Conservation (phyloP, 2,888 invertebrate species). For the Coenonympha arcania region DNA sequence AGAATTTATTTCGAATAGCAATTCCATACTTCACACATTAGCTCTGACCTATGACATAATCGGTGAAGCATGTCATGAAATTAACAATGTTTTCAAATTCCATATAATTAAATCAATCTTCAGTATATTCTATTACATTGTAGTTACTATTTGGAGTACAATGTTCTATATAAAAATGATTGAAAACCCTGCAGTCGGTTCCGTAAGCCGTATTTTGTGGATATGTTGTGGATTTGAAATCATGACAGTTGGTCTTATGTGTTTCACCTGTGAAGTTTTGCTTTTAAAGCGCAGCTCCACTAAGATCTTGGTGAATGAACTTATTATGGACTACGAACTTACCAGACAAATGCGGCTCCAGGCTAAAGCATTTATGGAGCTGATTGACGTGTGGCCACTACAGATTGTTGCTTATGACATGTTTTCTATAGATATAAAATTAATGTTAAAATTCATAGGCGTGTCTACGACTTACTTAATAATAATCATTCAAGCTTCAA, state of each 20-base stretch:
- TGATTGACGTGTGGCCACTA: constrained; percentile 49
- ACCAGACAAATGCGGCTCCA: constrained; percentile 46
- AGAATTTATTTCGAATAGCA: constrained; percentile 27
- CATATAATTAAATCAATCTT: constrained; percentile 50
- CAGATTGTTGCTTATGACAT: constrained; percentile 42
- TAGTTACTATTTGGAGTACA: constrained; percentile 48
- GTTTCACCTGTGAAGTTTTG: constrained; percentile 43
- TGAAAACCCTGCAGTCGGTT: constrained; percentile 28
- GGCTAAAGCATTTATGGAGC: constrained; percentile 54
- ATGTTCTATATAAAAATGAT: constrained; percentile 38
- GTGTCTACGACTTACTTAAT: constrained; percentile 57
- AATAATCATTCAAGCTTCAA: constrained; percentile 53
- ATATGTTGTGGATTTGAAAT: constrained; percentile 31
- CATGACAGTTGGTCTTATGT: constrained; percentile 30
- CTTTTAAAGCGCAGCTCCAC: constrained; percentile 40
- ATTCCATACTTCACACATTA: constrained; percentile 42
- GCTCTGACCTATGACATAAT: constrained; percentile 42
- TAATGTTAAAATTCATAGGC: constrained; percentile 56
- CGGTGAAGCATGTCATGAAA: constrained; percentile 39
- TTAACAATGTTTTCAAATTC: constrained; percentile 48
- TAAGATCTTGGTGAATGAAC: constrained; percentile 44
- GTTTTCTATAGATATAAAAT: constrained; percentile 52
- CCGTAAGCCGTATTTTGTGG: constrained; percentile 11
- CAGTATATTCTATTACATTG: constrained; percentile 44
- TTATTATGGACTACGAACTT: constrained; percentile 52